Evolutionary conservation across 2,888 invertebrate genomes (phyloP).

Genomic region (Phania funesta): DNA sequence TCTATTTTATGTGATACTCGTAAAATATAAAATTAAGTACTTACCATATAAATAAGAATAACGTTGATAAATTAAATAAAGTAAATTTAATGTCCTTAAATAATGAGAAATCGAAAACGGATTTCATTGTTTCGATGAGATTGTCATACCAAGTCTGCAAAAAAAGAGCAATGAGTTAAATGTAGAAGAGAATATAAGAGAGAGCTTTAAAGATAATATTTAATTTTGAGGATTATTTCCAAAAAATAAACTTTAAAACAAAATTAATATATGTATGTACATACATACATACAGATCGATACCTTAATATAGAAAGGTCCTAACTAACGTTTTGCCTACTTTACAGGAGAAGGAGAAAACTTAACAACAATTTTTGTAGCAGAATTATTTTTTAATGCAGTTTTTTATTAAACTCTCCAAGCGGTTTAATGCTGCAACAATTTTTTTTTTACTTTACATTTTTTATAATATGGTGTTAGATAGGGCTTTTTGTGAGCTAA

Average conservation of each 20-base stretch:
- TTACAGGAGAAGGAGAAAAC: too few species aligned
- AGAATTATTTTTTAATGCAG: too few species aligned
- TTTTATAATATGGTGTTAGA: too few species aligned
- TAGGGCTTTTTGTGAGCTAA: too few species aligned
- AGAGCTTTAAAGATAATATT: background rate
- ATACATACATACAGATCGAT: too few species aligned
- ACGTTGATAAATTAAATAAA: slow-evolving; percentile 91
- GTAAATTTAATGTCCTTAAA: slow-evolving; percentile 89
- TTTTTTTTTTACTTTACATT: too few species aligned
- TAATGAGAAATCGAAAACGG: slow-evolving; percentile 89
- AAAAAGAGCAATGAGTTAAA: background rate
- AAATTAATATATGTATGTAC: too few species aligned
- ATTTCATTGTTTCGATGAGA: slow-evolving; percentile 84
- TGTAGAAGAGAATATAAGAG: background rate
- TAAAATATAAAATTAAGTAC: slow-evolving; percentile 80
- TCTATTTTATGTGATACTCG: background rate
- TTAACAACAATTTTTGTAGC: too few species aligned
- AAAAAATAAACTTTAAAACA: background rate
- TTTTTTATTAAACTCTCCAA: too few species aligned
- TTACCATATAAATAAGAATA: slow-evolving; percentile 94
- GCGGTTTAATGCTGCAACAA: too few species aligned
- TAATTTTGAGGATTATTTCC: background rate
- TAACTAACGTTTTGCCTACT: too few species aligned
- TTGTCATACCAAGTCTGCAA: slow-evolving; percentile 87
- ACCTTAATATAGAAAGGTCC: too few species aligned